A percentile compares a stretch with the other conserved stretches of the same genome.
phyloP scores from a whole-genome alignment of 2,113 vertebrate species.

The Zonotrichia leucophrys region DNA sequence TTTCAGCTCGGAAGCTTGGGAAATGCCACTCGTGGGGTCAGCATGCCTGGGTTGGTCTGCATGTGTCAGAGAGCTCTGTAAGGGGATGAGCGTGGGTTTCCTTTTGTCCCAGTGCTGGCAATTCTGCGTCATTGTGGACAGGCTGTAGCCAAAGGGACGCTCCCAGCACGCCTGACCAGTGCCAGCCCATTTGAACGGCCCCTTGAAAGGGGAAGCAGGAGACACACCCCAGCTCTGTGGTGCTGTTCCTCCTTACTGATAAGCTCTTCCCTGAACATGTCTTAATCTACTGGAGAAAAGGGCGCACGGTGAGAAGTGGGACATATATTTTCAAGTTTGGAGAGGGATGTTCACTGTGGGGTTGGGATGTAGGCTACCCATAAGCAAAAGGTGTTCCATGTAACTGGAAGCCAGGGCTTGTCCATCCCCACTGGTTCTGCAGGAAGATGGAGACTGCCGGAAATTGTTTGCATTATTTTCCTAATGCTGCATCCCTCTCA shows the following conservation, averaged over 20 bases:
- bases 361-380: background rate
- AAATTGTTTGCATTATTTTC: constrained; percentile 12
- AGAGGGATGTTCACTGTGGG: background rate
- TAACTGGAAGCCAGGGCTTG: background rate
- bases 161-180: background rate
- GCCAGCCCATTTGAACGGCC: background rate
- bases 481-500: background rate
- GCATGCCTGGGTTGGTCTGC: background rate
- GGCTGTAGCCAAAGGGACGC: background rate
- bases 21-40: background rate
- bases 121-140: rapidly evolving
- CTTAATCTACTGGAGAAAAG: background rate
- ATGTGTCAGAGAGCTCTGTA: background rate
- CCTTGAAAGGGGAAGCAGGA: background rate
- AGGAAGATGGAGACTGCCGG: background rate
- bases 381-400: background rate
- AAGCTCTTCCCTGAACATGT: background rate
- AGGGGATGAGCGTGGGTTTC: background rate
- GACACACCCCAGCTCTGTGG: background rate
- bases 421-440: background rate
- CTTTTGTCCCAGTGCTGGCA: background rate
- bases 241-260: background rate
- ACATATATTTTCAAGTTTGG: background rate
- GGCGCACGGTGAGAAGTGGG: background rate
- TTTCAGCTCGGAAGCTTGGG: background rate